Percentiles rank a stretch among this genome's conserved stretches.
These are phyloP conservation scores for Sarotherodon lohbergeri DNA, from an alignment of 2,113 vertebrate genomes.

Conservation along the genomic window DNA sequence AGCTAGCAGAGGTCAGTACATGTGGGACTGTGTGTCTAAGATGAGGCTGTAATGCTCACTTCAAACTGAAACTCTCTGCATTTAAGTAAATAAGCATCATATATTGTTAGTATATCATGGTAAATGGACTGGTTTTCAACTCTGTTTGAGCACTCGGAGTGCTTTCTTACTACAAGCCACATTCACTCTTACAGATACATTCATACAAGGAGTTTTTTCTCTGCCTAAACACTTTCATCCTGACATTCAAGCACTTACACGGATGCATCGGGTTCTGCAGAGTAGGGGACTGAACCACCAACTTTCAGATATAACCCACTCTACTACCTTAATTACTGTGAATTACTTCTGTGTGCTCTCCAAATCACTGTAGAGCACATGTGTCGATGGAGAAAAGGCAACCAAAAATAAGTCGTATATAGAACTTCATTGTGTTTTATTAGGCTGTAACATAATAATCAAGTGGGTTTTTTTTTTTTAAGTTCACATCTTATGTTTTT, in stretches of 20 bases:
- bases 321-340: not conserved
- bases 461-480: not conserved
- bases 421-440: not conserved
- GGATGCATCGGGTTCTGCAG: not conserved
- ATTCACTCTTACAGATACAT: not conserved
- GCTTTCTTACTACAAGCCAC: not conserved
- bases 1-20: slow-evolving; percentile 77
- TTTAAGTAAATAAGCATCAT: not conserved
- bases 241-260: not conserved
- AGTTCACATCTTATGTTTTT: not conserved
- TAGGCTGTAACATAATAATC: not conserved
- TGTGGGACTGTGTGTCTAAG: not conserved
- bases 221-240: not conserved
- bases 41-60: not conserved
- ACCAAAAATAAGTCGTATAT: not conserved
- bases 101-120: not conserved
- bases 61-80: not conserved
- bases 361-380: not conserved
- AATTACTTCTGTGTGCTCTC: not conserved
- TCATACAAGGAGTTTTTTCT: not conserved
- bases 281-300: not conserved
- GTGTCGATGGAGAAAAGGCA: not conserved
- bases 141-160: not conserved
- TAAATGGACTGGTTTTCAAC: not conserved
- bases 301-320: not conserved